Percentiles rank a stretch among this genome's conserved stretches.
Conservation (phyloP, 2,113 vertebrate species). For the Chamaea fasciata region DNA sequence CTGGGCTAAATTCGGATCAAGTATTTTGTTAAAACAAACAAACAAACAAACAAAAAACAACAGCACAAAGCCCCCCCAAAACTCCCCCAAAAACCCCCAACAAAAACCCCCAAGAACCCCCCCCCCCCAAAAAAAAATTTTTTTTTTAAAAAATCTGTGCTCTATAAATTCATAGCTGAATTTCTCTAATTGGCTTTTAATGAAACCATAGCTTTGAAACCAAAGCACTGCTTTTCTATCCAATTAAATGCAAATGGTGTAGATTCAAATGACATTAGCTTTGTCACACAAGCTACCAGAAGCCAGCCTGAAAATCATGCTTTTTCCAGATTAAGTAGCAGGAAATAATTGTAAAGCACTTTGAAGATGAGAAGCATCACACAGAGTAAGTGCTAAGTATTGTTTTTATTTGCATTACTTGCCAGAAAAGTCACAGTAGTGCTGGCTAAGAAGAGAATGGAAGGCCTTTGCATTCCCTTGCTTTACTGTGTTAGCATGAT, state of each 20-base stretch:
- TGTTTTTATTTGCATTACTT: background rate
- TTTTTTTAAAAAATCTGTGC: background rate
- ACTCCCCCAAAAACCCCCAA: too few relatives aligned
- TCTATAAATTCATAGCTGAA: background rate
- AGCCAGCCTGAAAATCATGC: conserved; percentile 27
- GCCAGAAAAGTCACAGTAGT: background rate
- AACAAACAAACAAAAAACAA: too few relatives aligned
- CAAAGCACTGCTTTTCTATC: background rate
- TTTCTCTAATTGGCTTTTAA: conserved; percentile 47
- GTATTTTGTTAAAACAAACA: too few relatives aligned
- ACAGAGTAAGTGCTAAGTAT: background rate
- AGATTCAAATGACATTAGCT: conserved; percentile 29
- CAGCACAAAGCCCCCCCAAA: too few relatives aligned
- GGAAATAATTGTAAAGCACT: background rate
- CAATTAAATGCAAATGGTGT: conserved; percentile 27
- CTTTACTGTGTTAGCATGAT: background rate
- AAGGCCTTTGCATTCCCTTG: background rate
- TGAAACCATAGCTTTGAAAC: conserved; percentile 6
- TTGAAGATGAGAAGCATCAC: background rate
- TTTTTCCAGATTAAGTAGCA: conserved; percentile 21
- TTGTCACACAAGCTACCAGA: conserved; percentile 16
- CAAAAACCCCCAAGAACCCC: too few relatives aligned
- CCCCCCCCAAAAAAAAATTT: too few relatives aligned
- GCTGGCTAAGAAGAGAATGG: background rate
- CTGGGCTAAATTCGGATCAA: background rate